Conservation (phyloP, 2,888 invertebrate genomes). For the Oithona nana region DNA sequence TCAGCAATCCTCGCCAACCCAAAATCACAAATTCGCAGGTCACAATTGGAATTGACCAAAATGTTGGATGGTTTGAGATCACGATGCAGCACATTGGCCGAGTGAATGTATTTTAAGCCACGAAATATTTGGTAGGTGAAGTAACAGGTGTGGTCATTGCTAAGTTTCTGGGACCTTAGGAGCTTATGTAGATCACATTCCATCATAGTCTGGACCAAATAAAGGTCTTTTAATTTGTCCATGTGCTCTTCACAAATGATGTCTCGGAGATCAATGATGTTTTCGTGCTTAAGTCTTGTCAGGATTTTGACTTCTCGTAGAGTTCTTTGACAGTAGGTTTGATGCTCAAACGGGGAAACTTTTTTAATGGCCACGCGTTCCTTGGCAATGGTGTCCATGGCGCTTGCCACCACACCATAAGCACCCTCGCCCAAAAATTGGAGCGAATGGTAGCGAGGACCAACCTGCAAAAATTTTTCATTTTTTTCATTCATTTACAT, state of each 20-base stretch:
- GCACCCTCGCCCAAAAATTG: conserved; percentile 98
- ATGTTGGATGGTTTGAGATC: conserved; percentile 96
- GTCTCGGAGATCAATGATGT: conserved; percentile 98
- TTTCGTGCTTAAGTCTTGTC: conserved; percentile 97
- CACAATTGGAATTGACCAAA: conserved; percentile 93
- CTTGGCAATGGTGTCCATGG: conserved; percentile 67
- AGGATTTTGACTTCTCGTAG: conserved; percentile 96
- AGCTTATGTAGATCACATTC: conserved; percentile 99
- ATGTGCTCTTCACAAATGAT: conserved; percentile 80
- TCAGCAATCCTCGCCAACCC: conserved; percentile 95
- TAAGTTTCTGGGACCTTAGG: conserved; percentile 94
- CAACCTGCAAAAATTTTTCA: conserved; percentile 93
- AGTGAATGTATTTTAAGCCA: conserved; percentile 97
- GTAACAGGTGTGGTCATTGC: conserved; percentile 99
- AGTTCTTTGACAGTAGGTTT: conserved; percentile 97
- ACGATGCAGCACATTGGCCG: conserved; percentile 93
- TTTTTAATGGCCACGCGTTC: conserved; percentile 98
- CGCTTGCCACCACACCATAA: conserved; percentile 99
- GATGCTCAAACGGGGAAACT: conserved; percentile 98
- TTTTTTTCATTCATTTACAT: no score
- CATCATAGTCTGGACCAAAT: conserved; percentile 99
- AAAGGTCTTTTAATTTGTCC: conserved; percentile 70
- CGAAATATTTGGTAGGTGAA: conserved; percentile 86
- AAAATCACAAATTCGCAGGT: conserved; percentile 99
- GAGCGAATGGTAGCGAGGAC: conserved; percentile 79